phyloP scores from a whole-genome alignment of 1,140 invertebrate genomes.

The Mercenaria mercenaria region DNA sequence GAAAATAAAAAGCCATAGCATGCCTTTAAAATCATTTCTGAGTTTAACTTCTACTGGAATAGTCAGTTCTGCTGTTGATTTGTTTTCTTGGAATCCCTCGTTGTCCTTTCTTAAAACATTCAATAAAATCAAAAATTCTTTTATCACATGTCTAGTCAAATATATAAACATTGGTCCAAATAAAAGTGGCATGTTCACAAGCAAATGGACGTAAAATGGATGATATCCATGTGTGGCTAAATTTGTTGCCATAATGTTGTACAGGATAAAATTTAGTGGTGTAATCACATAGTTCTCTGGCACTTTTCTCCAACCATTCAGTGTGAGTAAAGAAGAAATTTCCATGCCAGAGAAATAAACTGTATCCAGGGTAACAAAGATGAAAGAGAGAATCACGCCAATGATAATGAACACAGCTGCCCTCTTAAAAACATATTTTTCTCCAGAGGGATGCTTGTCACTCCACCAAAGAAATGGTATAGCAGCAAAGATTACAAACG shows the following conservation, averaged over 20 bases:
- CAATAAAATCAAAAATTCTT: background rate
- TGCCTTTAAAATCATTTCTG: background rate
- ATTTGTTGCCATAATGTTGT: conserved; percentile 92
- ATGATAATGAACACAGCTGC: background rate
- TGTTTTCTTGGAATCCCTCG: no score
- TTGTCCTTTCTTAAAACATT: no score
- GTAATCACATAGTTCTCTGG: conserved; percentile 89
- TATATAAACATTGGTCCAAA: conserved; percentile 90
- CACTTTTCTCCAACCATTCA: background rate
- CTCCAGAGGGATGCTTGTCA: conserved; percentile 79
- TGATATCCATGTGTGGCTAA: conserved; percentile 94
- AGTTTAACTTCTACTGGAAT: no score
- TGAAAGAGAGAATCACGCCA: background rate
- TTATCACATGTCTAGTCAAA: conserved; percentile 12
- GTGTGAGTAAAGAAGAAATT: background rate
- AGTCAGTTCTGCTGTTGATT: no score
- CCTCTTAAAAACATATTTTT: background rate
- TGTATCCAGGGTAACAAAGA: conserved; percentile 20
- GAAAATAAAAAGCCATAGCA: conserved; percentile 87
- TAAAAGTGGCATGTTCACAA: conserved; percentile 94
- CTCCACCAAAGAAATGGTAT: conserved; percentile 90
- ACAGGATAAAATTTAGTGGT: conserved; percentile 95
- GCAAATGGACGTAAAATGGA: conserved; percentile 92
- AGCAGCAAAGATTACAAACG: conserved; percentile 94
- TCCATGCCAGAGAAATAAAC: background rate